phyloP scores from a whole-genome alignment of 2,797 vertebrate genomes.

The Nyctalus aviator region DNA sequence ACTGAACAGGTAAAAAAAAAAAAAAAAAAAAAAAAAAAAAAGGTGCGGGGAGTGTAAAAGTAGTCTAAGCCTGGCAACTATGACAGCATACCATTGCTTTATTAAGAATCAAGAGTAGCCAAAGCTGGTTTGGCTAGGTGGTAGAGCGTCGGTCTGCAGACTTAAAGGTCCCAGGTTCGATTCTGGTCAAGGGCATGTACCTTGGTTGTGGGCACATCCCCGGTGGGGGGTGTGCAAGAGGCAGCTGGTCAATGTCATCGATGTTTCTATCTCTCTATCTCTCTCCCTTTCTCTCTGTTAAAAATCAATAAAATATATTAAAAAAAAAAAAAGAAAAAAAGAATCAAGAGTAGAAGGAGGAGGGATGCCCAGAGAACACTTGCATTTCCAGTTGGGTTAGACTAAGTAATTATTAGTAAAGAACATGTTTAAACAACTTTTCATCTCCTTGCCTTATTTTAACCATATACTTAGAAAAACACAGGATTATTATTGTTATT shows the following conservation, averaged over 20 bases:
- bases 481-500: background rate
- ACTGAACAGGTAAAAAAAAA: background rate
- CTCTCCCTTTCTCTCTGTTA: too few relatives aligned
- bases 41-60: background rate
- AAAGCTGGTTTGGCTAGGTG: too few relatives aligned
- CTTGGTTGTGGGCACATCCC: too few relatives aligned
- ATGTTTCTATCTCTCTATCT: too few relatives aligned
- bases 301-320: too few relatives aligned
- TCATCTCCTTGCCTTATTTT: background rate
- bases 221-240: too few relatives aligned
- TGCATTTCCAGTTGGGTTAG: background rate
- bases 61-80: background rate
- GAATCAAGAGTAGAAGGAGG: background rate
- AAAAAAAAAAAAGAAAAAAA: background rate
- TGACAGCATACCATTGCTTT: background rate
- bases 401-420: background rate
- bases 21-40: background rate
- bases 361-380: background rate
- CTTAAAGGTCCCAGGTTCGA: too few relatives aligned
- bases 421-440: constrained; percentile 13
- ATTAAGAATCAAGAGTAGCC: background rate
- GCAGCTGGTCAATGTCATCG: too few relatives aligned
- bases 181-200: too few relatives aligned
- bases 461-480: background rate
- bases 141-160: too few relatives aligned